These are phyloP conservation scores for Papilio helenus DNA, from an alignment of 1,140 invertebrate genomes.

Conservation along the genomic window DNA sequence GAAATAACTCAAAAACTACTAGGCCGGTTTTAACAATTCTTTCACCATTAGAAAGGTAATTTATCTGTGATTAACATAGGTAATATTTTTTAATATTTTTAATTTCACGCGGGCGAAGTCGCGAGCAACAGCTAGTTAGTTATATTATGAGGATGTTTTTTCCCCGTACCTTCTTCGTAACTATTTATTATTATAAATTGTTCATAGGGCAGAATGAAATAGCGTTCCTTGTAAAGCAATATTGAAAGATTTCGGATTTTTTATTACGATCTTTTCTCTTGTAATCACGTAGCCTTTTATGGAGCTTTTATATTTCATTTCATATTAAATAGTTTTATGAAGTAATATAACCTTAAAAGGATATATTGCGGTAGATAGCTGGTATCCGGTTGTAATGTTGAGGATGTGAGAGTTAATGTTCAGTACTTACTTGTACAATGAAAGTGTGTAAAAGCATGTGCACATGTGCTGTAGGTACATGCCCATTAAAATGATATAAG, in stretches of 20 bases:
- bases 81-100: too few relatives aligned
- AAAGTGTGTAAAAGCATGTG: neutral
- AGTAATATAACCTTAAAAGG: constrained; percentile 18
- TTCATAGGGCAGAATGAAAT: neutral
- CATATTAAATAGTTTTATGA: constrained; percentile 28
- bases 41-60: too few relatives aligned
- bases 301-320: constrained; percentile 8
- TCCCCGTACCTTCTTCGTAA: neutral
- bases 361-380: neutral
- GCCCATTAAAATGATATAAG: too few relatives aligned
- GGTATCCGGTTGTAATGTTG: neutral
- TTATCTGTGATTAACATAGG: too few relatives aligned
- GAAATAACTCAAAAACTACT: too few relatives aligned
- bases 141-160: neutral
- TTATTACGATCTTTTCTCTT: constrained; percentile 19
- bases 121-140: too few relatives aligned
- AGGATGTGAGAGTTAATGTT: neutral
- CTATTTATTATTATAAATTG: neutral
- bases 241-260: constrained; percentile 22
- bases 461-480: too few relatives aligned
- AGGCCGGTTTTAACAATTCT: too few relatives aligned
- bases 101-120: too few relatives aligned
- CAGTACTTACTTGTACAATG: neutral
- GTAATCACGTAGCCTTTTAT: constrained; percentile 12
- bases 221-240: constrained; percentile 2